Evolutionary conservation across 1,140 invertebrate species (phyloP).

Genomic region (Neotoxoptera formosana): DNA sequence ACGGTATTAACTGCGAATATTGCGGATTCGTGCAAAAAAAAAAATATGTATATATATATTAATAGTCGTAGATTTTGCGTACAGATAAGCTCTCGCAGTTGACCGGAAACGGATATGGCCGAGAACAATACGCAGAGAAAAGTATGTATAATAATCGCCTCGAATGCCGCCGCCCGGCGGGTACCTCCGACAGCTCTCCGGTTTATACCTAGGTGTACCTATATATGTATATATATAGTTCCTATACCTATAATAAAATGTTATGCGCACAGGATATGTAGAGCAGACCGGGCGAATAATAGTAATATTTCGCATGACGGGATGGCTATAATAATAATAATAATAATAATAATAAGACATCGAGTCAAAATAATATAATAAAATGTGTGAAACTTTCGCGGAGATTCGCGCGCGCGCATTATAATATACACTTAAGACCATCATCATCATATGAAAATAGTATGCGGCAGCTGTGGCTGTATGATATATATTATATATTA

Average conservation of each 20-base stretch:
- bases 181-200: not conserved
- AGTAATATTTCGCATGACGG: constrained; percentile 11
- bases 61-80: constrained; percentile 11
- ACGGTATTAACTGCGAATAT: not conserved
- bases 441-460: not conserved
- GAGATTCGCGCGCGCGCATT: not conserved
- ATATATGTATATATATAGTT: no score
- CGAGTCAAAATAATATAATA: no score
- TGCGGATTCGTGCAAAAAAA: not conserved
- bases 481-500: no score
- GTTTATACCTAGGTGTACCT: no score
- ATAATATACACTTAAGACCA: not conserved
- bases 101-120: constrained; percentile 44
- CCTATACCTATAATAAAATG: not conserved
- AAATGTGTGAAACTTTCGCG: constrained; percentile 26
- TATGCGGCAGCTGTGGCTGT: not conserved
- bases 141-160: not conserved
- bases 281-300: not conserved
- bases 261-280: not conserved
- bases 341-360: not conserved
- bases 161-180: not conserved
- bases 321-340: no score
- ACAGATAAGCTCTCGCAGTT: not conserved
- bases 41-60: not conserved
- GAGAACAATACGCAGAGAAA: constrained; percentile 40